These are phyloP conservation scores for Parelbella ahira DNA, from an alignment of 2,888 invertebrate genomes.

Conservation along the genomic window DNA sequence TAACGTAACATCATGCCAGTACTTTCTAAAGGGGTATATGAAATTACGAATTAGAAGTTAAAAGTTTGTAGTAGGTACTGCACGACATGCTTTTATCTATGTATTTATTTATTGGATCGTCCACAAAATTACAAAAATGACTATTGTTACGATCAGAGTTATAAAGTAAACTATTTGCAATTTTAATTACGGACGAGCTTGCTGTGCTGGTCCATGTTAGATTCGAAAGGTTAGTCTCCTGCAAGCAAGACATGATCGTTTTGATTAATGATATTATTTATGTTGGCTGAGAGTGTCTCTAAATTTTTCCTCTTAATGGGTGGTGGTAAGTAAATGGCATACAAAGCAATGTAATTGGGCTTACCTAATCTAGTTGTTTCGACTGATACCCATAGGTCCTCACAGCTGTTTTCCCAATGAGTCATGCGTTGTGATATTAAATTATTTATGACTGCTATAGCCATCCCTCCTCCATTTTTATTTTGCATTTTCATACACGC, in stretches of 20 bases:
- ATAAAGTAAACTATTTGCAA: too few relatives aligned
- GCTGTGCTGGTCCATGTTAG: too few relatives aligned
- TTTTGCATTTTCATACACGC: constrained; percentile 3
- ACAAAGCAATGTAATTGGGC: neutral
- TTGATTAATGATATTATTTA: constrained; percentile 1
- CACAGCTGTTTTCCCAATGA: constrained; percentile 6
- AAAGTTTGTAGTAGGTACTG: too few relatives aligned
- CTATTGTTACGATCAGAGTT: too few relatives aligned
- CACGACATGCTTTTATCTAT: too few relatives aligned
- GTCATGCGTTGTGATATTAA: neutral
- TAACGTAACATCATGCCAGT: too few relatives aligned
- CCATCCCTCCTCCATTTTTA: constrained; percentile 4
- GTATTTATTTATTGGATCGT: too few relatives aligned
- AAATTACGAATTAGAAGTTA: too few relatives aligned
- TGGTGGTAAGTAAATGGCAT: constrained; percentile 6
- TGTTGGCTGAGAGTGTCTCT: neutral
- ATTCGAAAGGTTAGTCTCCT: constrained; percentile 5
- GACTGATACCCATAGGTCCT: constrained; percentile 3
- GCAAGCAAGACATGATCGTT: neutral
- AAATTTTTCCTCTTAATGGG: neutral
- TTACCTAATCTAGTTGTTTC: neutral
- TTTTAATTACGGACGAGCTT: too few relatives aligned
- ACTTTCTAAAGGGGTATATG: too few relatives aligned
- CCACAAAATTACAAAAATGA: too few relatives aligned
- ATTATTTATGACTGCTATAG: constrained; percentile 7